A percentile compares a stretch with the other conserved stretches of the same genome.
phyloP scores from a whole-genome alignment of 2,888 invertebrate species.

The Rhagophthalmus giganteus region DNA sequence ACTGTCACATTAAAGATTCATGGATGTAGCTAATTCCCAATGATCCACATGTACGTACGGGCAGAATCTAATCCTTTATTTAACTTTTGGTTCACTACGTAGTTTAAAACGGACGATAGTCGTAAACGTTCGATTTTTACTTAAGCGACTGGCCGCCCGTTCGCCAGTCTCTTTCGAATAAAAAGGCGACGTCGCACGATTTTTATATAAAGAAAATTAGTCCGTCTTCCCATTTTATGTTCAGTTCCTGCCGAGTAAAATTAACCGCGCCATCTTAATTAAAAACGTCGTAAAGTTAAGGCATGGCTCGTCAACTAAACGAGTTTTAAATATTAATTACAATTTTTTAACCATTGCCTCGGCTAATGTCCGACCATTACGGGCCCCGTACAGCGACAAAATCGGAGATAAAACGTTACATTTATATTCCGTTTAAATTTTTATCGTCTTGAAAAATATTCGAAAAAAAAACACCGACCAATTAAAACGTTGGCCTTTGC shows the following conservation, averaged over 20 bases:
- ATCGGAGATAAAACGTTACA: too few relatives aligned
- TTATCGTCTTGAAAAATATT: too few relatives aligned
- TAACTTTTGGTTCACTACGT: slow-evolving; percentile 11
- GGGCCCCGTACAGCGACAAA: too few relatives aligned
- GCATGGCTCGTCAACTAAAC: slow-evolving; percentile 16
- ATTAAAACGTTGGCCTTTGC: too few relatives aligned
- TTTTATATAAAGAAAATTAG: slow-evolving; percentile 6
- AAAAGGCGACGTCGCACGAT: background rate
- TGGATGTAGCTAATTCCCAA: slow-evolving; percentile 22
- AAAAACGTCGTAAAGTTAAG: slow-evolving; percentile 19
- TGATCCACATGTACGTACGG: slow-evolving; percentile 21
- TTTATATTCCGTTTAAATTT: too few relatives aligned
- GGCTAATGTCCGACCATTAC: background rate
- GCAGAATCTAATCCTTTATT: slow-evolving; percentile 15
- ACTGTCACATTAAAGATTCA: slow-evolving; percentile 33
- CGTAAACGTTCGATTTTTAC: background rate
- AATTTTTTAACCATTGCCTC: slow-evolving; percentile 12
- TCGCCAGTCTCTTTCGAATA: background rate
- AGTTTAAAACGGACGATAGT: background rate
- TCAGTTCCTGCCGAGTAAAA: slow-evolving; percentile 6
- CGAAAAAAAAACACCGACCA: too few relatives aligned
- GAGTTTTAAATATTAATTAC: slow-evolving; percentile 22
- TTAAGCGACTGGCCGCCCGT: background rate
- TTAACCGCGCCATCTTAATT: slow-evolving; percentile 18
- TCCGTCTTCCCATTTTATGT: slow-evolving; percentile 8